These are phyloP conservation scores for Pitangus sulphuratus DNA, from an alignment of 2,797 vertebrate genomes.

Conservation along the genomic window DNA sequence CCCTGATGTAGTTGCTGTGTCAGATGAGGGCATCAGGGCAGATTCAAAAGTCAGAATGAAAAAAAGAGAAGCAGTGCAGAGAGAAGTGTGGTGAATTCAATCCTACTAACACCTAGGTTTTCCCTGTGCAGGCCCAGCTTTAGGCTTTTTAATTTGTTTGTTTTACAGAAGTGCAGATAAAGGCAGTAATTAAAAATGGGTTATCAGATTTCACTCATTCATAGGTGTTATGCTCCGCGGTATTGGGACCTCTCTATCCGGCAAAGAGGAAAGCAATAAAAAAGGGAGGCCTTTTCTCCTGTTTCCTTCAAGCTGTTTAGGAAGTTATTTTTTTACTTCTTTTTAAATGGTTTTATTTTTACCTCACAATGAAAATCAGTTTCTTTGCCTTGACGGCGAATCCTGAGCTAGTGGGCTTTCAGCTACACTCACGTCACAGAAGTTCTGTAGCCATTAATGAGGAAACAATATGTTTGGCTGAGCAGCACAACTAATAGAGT, in stretches of 20 bases:
- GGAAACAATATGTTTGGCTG: neutral
- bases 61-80: slow-evolving; percentile 1
- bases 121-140: neutral
- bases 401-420: neutral
- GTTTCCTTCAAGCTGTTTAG: slow-evolving; percentile 38
- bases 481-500: neutral
- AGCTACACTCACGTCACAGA: neutral
- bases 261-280: neutral
- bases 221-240: neutral
- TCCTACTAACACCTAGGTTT: neutral
- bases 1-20: slow-evolving; percentile 60
- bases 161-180: neutral
- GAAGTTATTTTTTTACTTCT: slow-evolving; percentile 37
- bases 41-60: slow-evolving; percentile 43
- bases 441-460: neutral
- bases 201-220: neutral
- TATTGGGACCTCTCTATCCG: neutral
- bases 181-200: neutral
- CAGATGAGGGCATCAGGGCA: slow-evolving; percentile 64
- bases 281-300: neutral
- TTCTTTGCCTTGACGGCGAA: neutral
- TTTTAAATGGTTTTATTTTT: slow-evolving; percentile 31
- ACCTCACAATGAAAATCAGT: neutral
- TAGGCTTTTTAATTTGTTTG: neutral
- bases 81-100: neutral